Evolutionary conservation across 1,140 invertebrate species (phyloP).

Genomic region (Proctacanthus coquilletti): DNA sequence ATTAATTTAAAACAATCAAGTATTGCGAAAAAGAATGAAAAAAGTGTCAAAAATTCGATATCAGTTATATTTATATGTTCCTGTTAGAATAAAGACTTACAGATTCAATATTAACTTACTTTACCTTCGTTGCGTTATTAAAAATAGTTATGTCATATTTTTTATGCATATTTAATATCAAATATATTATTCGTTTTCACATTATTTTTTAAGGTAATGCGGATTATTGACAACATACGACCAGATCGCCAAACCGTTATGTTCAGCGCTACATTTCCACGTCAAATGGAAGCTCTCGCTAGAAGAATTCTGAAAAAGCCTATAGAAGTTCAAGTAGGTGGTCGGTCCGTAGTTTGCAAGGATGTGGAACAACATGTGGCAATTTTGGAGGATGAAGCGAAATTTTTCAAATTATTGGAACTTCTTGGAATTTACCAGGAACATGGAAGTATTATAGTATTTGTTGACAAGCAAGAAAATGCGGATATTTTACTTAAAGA

Average conservation of each 20-base stretch:
- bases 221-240: slow-evolving; percentile 92
- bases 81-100: too few relatives aligned
- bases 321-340: slow-evolving; percentile 97
- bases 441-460: slow-evolving; percentile 86
- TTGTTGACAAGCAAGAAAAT: slow-evolving; percentile 98
- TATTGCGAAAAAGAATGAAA: too few relatives aligned
- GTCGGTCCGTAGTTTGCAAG: slow-evolving; percentile 92
- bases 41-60: too few relatives aligned
- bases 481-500: slow-evolving; percentile 89
- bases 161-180: slow-evolving; percentile 5
- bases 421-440: slow-evolving; percentile 89
- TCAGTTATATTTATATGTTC: too few relatives aligned
- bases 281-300: slow-evolving; percentile 97
- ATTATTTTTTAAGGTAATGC: slow-evolving; percentile 72
- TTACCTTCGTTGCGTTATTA: background rate
- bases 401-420: slow-evolving; percentile 95
- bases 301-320: slow-evolving; percentile 86
- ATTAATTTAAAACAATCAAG: too few relatives aligned
- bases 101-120: background rate
- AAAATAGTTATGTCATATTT: too few relatives aligned
- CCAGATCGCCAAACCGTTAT: slow-evolving; percentile 97
- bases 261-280: slow-evolving; percentile 97
- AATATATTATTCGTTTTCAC: slow-evolving; percentile 7
- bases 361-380: slow-evolving; percentile 95
- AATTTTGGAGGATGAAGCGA: slow-evolving; percentile 90